These are phyloP conservation scores for Oophaga sylvatica DNA, from an alignment of 2,797 vertebrate species.

Conservation along the genomic window DNA sequence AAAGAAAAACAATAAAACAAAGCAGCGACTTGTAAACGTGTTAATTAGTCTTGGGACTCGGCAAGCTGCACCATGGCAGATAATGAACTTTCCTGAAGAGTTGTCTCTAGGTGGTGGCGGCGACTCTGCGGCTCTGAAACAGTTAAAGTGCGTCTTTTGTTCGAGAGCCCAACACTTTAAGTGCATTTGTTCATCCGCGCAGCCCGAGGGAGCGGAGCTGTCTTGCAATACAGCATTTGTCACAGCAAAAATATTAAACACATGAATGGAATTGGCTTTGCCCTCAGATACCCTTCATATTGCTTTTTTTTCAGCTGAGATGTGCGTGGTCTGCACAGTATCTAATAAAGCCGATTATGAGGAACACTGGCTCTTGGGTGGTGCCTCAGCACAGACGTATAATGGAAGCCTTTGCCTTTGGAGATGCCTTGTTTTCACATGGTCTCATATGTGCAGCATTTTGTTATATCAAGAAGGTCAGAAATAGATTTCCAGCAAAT, in stretches of 20 bases:
- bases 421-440: not conserved
- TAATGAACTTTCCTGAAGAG: conserved; percentile 53
- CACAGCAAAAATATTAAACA: conserved; percentile 23
- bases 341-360: not conserved
- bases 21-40: conserved; percentile 58
- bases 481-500: not conserved
- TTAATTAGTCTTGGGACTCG: conserved; percentile 56
- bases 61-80: conserved; percentile 51
- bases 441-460: not conserved
- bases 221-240: conserved; percentile 29
- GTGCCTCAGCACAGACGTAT: not conserved
- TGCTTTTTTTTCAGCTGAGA: not conserved
- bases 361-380: not conserved
- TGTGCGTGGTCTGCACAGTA: not conserved
- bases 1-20: conserved; percentile 56
- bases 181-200: conserved; percentile 29
- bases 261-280: conserved; percentile 30
- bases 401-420: not conserved
- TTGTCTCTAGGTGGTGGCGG: not conserved
- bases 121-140: not conserved
- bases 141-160: conserved; percentile 31
- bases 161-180: not conserved
- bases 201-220: conserved; percentile 15
- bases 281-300: conserved; percentile 25
- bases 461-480: not conserved